phyloP scores from a whole-genome alignment of 2,888 invertebrate species.

The Drosophila peninsularis region DNA sequence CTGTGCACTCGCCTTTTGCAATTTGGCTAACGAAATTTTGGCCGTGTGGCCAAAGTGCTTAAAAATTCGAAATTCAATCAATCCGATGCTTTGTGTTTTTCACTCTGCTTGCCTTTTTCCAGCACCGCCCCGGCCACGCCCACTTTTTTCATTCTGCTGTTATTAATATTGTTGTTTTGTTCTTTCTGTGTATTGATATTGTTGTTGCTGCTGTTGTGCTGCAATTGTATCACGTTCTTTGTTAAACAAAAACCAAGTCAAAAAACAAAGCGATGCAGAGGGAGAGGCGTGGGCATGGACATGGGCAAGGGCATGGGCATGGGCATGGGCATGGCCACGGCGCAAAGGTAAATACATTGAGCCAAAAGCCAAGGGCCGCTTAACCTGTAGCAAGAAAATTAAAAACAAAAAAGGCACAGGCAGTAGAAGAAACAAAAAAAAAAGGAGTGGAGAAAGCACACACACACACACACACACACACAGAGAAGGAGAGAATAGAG shows the following conservation, averaged over 20 bases:
- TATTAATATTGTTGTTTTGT: constrained; percentile 42
- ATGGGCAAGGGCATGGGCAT: constrained; percentile 1
- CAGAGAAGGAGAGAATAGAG: not conserved
- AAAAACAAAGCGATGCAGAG: constrained; percentile 37
- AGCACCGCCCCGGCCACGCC: not conserved
- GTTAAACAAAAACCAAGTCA: constrained; percentile 57
- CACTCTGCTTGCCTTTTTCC: constrained; percentile 20
- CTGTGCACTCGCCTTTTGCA: constrained; percentile 49
- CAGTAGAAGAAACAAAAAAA: not conserved
- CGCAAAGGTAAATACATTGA: constrained; percentile 68
- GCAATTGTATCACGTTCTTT: constrained; percentile 71
- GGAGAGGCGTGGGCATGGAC: not conserved
- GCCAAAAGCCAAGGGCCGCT: constrained; percentile 69
- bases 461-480: not conserved
- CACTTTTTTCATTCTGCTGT: constrained; percentile 38
- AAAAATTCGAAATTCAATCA: constrained; percentile 77
- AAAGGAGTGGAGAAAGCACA: not conserved
- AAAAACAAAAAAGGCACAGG: constrained; percentile 26
- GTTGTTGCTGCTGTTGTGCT: constrained; percentile 49
- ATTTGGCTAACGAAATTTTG: constrained; percentile 69
- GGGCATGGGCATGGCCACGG: constrained; percentile 8
- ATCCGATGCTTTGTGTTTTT: constrained; percentile 67
- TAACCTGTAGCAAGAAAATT: constrained; percentile 58
- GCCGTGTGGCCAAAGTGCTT: constrained; percentile 73
- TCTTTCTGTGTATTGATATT: constrained; percentile 48